These are phyloP conservation scores for Philaethria dido DNA, from an alignment of 2,888 invertebrate species.

Conservation along the genomic window DNA sequence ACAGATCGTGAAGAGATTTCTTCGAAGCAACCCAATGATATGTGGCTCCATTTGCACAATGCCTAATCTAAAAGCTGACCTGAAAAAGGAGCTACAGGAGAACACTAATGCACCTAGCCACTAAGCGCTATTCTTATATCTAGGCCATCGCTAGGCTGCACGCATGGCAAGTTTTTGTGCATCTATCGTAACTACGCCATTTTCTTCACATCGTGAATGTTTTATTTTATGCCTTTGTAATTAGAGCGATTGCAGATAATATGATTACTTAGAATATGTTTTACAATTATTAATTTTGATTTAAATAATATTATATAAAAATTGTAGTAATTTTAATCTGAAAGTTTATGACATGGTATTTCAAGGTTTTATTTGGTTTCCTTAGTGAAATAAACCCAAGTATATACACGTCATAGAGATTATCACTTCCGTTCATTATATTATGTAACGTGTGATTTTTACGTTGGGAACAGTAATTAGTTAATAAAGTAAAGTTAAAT, in stretches of 20 bases:
- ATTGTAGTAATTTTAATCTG: neutral
- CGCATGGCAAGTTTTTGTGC: slow-evolving; percentile 37
- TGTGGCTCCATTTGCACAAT: slow-evolving; percentile 26
- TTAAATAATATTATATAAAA: neutral
- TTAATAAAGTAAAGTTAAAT: no score
- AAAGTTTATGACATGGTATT: no score
- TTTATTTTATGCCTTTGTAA: slow-evolving; percentile 21
- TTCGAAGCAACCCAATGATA: slow-evolving; percentile 7
- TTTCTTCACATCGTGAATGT: slow-evolving; percentile 22
- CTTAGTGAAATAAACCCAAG: no score
- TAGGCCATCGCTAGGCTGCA: slow-evolving; percentile 43
- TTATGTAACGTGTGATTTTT: no score
- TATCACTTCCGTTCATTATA: no score
- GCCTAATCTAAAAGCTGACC: slow-evolving; percentile 39
- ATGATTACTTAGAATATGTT: neutral
- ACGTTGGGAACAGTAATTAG: no score
- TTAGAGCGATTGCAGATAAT: slow-evolving; percentile 16
- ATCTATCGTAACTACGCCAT: slow-evolving; percentile 32
- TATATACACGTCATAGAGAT: no score
- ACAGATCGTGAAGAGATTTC: neutral
- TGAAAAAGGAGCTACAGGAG: slow-evolving; percentile 37
- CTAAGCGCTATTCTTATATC: slow-evolving; percentile 42
- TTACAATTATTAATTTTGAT: neutral
- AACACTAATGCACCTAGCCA: slow-evolving; percentile 32
- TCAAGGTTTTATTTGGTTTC: neutral